A percentile compares a stretch with the other conserved stretches of the same genome.
Evolutionary conservation across 2,113 vertebrate genomes (phyloP).

Genomic region (Aleadryas rufinucha): DNA sequence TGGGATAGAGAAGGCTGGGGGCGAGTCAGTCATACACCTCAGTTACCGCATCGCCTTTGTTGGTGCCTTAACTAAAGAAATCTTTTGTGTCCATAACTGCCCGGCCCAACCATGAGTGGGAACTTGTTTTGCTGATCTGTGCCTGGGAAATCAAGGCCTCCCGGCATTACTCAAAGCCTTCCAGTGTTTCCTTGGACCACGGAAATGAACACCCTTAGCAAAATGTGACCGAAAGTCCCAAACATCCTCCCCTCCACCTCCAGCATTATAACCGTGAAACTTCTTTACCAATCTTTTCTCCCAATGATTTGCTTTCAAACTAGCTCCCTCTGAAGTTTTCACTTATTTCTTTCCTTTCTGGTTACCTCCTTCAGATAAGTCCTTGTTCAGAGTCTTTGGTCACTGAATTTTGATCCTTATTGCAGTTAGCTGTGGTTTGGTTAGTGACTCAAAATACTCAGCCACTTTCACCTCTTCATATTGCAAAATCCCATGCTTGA

Average conservation of each 20-base stretch:
- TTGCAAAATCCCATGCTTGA: not conserved
- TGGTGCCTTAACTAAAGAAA: not conserved
- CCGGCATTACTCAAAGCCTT: not conserved
- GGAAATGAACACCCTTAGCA: not conserved
- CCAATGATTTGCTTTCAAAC: not conserved
- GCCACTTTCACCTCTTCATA: not conserved
- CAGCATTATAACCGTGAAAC: not conserved
- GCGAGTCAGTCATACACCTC: not conserved
- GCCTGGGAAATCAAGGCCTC: not conserved
- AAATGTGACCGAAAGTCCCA: not conserved
- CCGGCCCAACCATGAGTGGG: not conserved
- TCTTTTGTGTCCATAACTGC: not conserved
- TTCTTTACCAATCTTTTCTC: not conserved
- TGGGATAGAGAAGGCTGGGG: not conserved
- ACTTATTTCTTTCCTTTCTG: not conserved
- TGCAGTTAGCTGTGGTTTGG: not conserved
- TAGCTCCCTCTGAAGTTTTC: not conserved
- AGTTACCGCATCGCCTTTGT: not conserved
- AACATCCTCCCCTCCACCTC: rapidly evolving
- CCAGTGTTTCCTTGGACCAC: not conserved
- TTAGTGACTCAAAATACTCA: not conserved
- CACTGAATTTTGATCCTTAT: not conserved
- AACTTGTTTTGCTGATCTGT: not conserved
- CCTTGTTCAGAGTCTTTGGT: not conserved
- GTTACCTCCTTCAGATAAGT: not conserved